These are phyloP conservation scores for Matsumurasca onukii DNA, from an alignment of 1,140 invertebrate species.

Conservation along the genomic window DNA sequence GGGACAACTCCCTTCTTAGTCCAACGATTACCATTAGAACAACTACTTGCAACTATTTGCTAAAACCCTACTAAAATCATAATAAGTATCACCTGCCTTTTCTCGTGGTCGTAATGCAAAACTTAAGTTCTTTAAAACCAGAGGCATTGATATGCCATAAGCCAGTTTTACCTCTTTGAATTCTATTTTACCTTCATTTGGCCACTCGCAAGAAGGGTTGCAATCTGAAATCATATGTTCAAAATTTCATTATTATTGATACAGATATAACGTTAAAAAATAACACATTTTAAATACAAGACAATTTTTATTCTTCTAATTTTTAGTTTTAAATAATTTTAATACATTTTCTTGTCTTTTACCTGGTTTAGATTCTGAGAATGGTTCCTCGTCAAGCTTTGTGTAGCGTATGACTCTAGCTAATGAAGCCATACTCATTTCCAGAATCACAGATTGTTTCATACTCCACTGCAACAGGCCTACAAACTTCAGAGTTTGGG, in stretches of 20 bases:
- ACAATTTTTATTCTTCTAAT: too few relatives aligned
- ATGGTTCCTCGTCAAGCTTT: slow-evolving; percentile 59
- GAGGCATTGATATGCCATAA: slow-evolving; percentile 61
- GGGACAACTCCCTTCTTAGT: too few relatives aligned
- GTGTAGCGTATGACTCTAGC: slow-evolving; percentile 77
- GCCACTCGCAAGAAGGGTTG: slow-evolving; percentile 48
- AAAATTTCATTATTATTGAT: slow-evolving; percentile 50
- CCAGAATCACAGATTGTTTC: slow-evolving; percentile 66
- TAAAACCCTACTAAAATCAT: too few relatives aligned
- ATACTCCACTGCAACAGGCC: slow-evolving; percentile 85
- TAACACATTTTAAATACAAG: too few relatives aligned
- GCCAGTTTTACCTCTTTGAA: slow-evolving; percentile 64
- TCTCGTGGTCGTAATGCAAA: slow-evolving; percentile 50
- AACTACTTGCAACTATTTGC: too few relatives aligned
- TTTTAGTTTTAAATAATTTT: too few relatives aligned
- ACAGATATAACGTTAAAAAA: neutral
- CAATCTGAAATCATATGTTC: slow-evolving; percentile 48
- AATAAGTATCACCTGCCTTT: too few relatives aligned
- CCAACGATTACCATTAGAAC: too few relatives aligned
- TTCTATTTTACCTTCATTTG: slow-evolving; percentile 51
- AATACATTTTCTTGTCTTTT: slow-evolving; percentile 23
- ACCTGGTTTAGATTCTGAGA: slow-evolving; percentile 49
- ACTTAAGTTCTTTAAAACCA: slow-evolving; percentile 63
- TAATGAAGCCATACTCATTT: slow-evolving; percentile 81
- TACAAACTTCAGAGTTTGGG: slow-evolving; percentile 77